Conservation (phyloP, 53 echinoderm and acorn worm species). For the Astropecten irregularis region DNA sequence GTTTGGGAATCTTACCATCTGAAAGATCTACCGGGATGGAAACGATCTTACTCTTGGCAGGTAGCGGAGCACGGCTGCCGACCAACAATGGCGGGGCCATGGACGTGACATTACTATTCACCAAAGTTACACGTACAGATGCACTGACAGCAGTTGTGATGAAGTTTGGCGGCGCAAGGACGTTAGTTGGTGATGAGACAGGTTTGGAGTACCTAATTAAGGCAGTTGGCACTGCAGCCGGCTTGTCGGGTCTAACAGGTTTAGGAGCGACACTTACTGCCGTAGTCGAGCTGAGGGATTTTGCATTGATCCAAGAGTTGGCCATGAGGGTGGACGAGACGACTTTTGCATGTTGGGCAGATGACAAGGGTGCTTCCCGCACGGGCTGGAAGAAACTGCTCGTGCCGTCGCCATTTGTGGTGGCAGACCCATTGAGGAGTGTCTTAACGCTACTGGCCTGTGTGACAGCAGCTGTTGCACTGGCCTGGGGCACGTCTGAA, state of each 20-base stretch:
- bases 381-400: not conserved
- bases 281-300: not conserved
- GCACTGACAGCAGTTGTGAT: not conserved
- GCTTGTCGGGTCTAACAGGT: not conserved
- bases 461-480: not conserved
- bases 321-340: constrained; percentile 31
- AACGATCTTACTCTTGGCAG: not conserved
- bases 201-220: not conserved
- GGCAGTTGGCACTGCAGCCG: not conserved
- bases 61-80: not conserved
- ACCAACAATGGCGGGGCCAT: constrained; percentile 5
- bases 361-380: not conserved
- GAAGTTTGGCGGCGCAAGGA: not conserved
- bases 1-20: no score
- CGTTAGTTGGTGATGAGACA: not conserved
- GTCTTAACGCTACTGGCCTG: not conserved
- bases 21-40: not conserved
- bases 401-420: not conserved
- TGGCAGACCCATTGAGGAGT: not conserved
- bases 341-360: constrained; percentile 11
- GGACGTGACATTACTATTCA: not conserved
- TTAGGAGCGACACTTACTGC: not conserved
- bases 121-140: not conserved
- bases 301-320: constrained; percentile 12
- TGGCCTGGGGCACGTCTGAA: not conserved